These are phyloP conservation scores for Bombus pyrosoma DNA, from an alignment of 1,140 invertebrate species.

Conservation along the genomic window DNA sequence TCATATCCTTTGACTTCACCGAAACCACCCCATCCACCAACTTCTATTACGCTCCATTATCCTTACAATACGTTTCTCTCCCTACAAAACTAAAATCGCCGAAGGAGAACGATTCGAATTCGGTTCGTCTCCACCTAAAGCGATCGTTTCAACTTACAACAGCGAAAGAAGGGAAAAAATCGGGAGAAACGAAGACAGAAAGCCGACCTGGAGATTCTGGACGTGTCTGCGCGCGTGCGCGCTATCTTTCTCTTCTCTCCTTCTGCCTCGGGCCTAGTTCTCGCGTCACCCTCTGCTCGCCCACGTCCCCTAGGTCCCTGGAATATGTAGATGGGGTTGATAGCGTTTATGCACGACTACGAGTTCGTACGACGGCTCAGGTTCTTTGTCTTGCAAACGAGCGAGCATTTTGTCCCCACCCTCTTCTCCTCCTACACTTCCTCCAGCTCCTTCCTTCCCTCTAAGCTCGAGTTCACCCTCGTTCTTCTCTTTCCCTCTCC, in stretches of 20 bases:
- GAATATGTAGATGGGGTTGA: conserved; percentile 77
- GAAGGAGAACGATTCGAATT: conserved; percentile 41
- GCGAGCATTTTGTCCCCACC: conserved; percentile 67
- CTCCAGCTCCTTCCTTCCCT: not conserved
- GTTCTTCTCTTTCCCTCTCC: conserved; percentile 15
- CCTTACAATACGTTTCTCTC: not conserved
- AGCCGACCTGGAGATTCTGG: not conserved
- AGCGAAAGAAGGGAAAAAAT: not conserved
- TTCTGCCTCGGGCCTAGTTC: conserved; percentile 17
- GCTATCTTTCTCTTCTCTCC: conserved; percentile 47
- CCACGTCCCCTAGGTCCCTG: conserved; percentile 41
- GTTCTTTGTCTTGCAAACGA: conserved; percentile 81
- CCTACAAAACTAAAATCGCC: not conserved
- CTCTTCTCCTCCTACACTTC: conserved; percentile 4
- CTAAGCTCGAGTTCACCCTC: conserved; percentile 52
- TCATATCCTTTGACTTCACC: not conserved
- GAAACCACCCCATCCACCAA: not conserved
- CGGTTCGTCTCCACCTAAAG: conserved; percentile 1
- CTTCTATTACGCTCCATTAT: conserved; percentile 31
- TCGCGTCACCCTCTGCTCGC: not conserved
- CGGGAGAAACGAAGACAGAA: not conserved
- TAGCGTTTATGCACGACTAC: conserved; percentile 78
- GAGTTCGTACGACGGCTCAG: conserved; percentile 71
- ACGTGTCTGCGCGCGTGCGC: conserved; percentile 47
- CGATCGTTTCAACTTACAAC: conserved; percentile 9